Evolutionary conservation across 1,140 invertebrate genomes (phyloP).

Genomic region (Neotoxoptera formosana): DNA sequence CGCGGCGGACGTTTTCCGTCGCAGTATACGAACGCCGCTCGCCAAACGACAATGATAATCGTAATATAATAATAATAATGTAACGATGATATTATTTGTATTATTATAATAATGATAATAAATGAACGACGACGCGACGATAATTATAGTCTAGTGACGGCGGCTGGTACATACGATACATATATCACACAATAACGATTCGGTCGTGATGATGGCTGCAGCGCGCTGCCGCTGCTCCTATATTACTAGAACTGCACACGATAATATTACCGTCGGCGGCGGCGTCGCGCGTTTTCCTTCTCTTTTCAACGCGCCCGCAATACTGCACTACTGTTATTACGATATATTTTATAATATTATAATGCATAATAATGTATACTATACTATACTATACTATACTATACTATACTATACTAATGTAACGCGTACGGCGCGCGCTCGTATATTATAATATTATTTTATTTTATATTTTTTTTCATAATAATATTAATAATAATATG

Average conservation of each 20-base stretch:
- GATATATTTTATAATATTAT: not conserved
- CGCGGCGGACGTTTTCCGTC: too few relatives aligned
- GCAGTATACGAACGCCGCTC: not conserved
- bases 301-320: not conserved
- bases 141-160: not conserved
- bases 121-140: not conserved
- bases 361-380: too few relatives aligned
- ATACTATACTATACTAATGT: not conserved
- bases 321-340: conserved; percentile 1
- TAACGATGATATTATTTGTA: too few relatives aligned
- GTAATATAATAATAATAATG: too few relatives aligned
- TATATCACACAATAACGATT: not conserved
- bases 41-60: not conserved
- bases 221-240: not conserved
- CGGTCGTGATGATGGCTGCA: not conserved
- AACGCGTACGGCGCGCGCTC: not conserved
- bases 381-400: too few relatives aligned
- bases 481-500: not conserved
- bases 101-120: too few relatives aligned
- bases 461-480: not conserved
- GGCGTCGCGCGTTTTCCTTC: not conserved
- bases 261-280: not conserved
- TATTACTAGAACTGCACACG: not conserved
- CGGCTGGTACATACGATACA: too few relatives aligned
- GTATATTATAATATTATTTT: not conserved